Percentiles rank a stretch among this genome's conserved stretches.
Conservation (phyloP, 2,113 vertebrate genomes). For the Ameiurus melas region DNA sequence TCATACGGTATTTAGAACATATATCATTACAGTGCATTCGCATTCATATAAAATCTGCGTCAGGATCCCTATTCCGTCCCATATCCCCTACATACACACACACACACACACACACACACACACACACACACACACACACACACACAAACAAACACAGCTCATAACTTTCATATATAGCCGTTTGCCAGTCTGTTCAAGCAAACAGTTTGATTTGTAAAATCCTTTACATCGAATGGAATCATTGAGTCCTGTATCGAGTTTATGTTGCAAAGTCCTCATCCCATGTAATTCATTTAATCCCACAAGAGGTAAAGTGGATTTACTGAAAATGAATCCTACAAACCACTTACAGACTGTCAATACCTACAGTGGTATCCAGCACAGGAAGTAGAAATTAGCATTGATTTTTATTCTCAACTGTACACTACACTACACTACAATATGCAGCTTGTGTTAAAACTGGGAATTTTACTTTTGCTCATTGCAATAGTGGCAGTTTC, state of each 20-base stretch:
- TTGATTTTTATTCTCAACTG: neutral
- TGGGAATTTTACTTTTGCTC: neutral
- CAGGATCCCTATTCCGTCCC: neutral
- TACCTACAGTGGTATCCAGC: slow-evolving; percentile 4
- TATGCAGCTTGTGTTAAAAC: neutral
- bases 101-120: too few species aligned
- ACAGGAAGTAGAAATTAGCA: slow-evolving; percentile 5
- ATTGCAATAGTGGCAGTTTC: neutral
- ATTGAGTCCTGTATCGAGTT: neutral
- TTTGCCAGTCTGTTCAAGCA: slow-evolving; percentile 2
- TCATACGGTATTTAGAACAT: neutral
- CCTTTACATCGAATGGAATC: neutral
- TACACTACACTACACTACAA: neutral
- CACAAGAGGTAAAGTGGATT: neutral
- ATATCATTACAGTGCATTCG: slow-evolving; percentile 5
- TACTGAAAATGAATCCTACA: slow-evolving; percentile 12
- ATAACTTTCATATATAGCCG: neutral
- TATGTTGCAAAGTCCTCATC: neutral
- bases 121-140: neutral
- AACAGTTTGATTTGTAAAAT: neutral
- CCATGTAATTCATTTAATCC: slow-evolving; percentile 1
- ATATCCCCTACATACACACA: too few species aligned
- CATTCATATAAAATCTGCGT: neutral
- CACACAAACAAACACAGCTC: neutral
- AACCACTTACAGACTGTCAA: slow-evolving; percentile 6